Evolutionary conservation across 2,113 vertebrate species (phyloP), one percentile per base, ranked within the genome.

Genomic region (Ardeotis arabs): DNA sequence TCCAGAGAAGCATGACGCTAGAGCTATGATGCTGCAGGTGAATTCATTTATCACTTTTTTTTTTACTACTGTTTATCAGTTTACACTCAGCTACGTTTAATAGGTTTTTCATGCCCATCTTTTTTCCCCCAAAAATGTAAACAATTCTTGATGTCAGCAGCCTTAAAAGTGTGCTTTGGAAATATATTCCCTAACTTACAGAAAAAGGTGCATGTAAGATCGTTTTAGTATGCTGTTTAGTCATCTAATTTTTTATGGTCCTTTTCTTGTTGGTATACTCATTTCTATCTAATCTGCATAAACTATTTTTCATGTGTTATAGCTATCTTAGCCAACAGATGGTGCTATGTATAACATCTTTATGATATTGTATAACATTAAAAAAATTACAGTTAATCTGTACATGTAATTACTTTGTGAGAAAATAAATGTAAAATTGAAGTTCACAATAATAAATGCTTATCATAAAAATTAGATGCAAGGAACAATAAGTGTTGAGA

Each of bases 321-420:
- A 97, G 96, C 89, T 96, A 95, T 93, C 76, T 96, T 67, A 96
- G 70, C 95, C 98, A 97, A 98, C 98, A 98, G 98, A 98, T 97
- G 96, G 97, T 98, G 95, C 96, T 96, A 79, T 93, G 52, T 78
- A 97, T 97, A 98, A 96, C 56, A 97, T 90, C 97, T 98, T 98
- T 94, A 98, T 97, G 95, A 86, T 91, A 87, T 41, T 84, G 13
- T 96, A 87, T 86, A 97, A 92, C 85, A 94, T 96, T 92, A 93
- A 97, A 95, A 95, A 91, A 92, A 95, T 94, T 93, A 70, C n/a
- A 84, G 80, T 79, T 81, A 93, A 98, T 82, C 37, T 97, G 29
- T 52, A 96, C 25, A 58, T 89, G 95, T 97, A 97, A 97, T 98
- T 97, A 97, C 67, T 87, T 80, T 87, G 81, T 89, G 95, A 90